Percentiles rank a stretch among this genome's conserved stretches.
Evolutionary conservation across 2,113 vertebrate genomes (phyloP).

Genomic region (Lasiurus borealis): DNA sequence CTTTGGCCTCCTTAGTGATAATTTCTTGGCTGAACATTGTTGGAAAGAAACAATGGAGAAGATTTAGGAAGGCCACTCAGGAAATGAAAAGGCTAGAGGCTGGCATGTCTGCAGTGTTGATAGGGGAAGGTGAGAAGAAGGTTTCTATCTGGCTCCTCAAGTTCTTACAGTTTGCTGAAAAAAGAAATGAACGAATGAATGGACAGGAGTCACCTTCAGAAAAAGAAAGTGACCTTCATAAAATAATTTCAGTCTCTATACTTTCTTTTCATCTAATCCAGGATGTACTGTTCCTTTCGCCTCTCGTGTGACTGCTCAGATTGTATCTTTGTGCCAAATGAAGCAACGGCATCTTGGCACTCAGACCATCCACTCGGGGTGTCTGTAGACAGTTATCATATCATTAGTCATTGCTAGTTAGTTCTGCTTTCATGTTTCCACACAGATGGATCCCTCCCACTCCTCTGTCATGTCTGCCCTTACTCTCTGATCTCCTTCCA

Average conservation of each 20-base stretch:
- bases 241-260: not conserved
- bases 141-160: not conserved
- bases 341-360: conserved; percentile 57
- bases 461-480: conserved; percentile 35
- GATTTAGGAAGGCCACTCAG: not conserved
- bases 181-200: not conserved
- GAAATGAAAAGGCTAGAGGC: not conserved
- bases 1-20: not conserved
- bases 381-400: conserved; percentile 69
- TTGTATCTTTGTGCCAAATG: not conserved
- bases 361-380: not conserved
- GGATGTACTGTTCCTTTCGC: not conserved
- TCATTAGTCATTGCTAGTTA: conserved; percentile 68
- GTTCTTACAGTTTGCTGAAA: not conserved
- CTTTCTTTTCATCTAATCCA: not conserved
- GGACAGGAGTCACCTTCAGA: not conserved
- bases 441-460: conserved; percentile 52
- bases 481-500: conserved; percentile 78
- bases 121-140: not conserved
- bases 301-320: not conserved
- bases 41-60: not conserved
- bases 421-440: conserved; percentile 57
- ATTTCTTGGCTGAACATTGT: not conserved
- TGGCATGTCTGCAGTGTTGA: not conserved
- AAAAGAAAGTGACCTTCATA: not conserved